A percentile compares a stretch with the other conserved stretches of the same genome.
Conservation (phyloP, 2,113 vertebrate genomes). For the Peucedramus taeniatus region DNA sequence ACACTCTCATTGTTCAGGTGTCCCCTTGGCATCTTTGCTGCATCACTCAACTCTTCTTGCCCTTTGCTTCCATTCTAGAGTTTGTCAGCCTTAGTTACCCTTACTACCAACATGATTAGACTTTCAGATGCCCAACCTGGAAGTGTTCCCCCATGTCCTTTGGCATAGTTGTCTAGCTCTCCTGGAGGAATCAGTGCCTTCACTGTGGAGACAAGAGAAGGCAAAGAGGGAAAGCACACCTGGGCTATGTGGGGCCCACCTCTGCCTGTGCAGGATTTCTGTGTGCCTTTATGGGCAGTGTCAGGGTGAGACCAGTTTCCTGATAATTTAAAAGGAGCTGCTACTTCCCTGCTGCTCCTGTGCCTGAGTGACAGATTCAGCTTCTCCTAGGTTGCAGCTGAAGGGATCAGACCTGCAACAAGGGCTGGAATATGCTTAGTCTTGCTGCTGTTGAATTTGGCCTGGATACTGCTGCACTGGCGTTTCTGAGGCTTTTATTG, state of each 20-base stretch:
- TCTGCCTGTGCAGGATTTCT: not conserved
- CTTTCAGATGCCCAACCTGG: not conserved
- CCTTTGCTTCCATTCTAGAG: not conserved
- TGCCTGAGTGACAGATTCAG: not conserved
- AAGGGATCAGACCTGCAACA: not conserved
- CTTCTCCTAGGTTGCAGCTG: not conserved
- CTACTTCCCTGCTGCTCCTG: not conserved
- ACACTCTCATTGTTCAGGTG: not conserved
- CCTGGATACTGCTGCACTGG: not conserved
- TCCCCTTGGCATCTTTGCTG: not conserved
- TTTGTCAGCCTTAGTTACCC: not conserved
- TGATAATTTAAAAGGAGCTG: not conserved
- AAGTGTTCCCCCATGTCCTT: not conserved
- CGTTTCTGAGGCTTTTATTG: not conserved
- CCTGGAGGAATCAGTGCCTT: not conserved
- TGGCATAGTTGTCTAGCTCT: not conserved
- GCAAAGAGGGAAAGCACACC: not conserved
- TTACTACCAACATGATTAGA: not conserved
- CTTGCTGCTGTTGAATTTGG: constrained; percentile 20
- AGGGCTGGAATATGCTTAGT: not conserved
- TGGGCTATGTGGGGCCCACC: not conserved
- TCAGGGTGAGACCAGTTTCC: not conserved
- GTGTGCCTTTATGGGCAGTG: not conserved
- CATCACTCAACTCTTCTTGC: not conserved
- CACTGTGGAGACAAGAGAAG: not conserved